phyloP scores from a whole-genome alignment of 2,113 vertebrate genomes.

The Danio rerio region GRCz12tu NC_133192.1:48056001-48056500 shows the following conservation, averaged over 20 bases:
- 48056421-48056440: not conserved
- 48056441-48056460: not conserved
- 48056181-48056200: constrained; percentile 80
- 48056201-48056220: constrained; percentile 48
- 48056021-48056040: too few species aligned
- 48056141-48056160: constrained; percentile 95
- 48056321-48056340: not conserved
- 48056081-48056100: constrained; percentile 78
- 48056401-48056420: not conserved
- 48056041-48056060: too few species aligned
- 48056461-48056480: constrained; percentile 80
- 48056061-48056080: not conserved
- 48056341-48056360: not conserved
- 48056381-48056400: not conserved
- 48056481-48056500: constrained; percentile 95
- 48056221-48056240: constrained; percentile 22
- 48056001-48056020: too few species aligned
- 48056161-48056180: constrained; percentile 98
- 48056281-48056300: not conserved
- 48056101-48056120: constrained; percentile 96
- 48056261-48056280: not conserved
- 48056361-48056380: not conserved
- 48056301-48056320: not conserved
- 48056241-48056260: not conserved
- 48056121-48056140: constrained; percentile 97